Base-by-base conservation (phyloP, 2,797 vertebrate species). In the Anabacerthia variegaticeps region DNA sequence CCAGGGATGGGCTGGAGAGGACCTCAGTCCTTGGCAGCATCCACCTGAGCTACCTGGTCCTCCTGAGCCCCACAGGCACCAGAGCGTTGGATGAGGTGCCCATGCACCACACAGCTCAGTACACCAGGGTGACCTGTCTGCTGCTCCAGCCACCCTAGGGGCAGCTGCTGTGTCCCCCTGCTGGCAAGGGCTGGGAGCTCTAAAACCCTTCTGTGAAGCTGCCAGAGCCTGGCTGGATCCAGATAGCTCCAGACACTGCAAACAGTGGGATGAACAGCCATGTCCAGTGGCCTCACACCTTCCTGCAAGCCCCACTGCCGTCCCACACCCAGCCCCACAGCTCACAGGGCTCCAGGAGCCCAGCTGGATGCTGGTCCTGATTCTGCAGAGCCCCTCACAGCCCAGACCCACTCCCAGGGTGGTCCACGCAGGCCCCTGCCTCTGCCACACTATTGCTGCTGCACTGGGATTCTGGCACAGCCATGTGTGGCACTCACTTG, bases 221-320 rank as follows among this genome's bases (percentile, higher is more conserved):
- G 59, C 74, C 18, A 5, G 73, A 65, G 43, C 68, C 56, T 0
- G 2, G 56, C 22, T 13, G 32, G 18, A 26, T 0, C 6, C 22
- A 37, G 20, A 44, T 27, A 37, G 51, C 20, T 34, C 56, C 41
- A 30, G n/a, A 37, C 19, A 21, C n/a, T 2, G 2, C 0, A 2
- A 43, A n/a, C n/a, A 12, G 9, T 6, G 49, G 28, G 34, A 49
- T 1, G 7, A 41, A 8, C 0, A 0, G 36, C n/a, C 61, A 21
- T 0, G 0, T 37, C 43, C 28, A 3, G 27, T 0, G 1, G 28
- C 36, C 39, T 23, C n/a, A 3, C 0, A 3, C 22, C 4, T 19
- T 20, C 24, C 21, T 2, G 8, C 1, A 0, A 18, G 14, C 55
- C 56, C n/a, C 48, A 12, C 36, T 39, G 2, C 56, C 56, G 37